phyloP scores from a whole-genome alignment of 2,113 vertebrate genomes.

The Andinoacara biseriatus region DNA sequence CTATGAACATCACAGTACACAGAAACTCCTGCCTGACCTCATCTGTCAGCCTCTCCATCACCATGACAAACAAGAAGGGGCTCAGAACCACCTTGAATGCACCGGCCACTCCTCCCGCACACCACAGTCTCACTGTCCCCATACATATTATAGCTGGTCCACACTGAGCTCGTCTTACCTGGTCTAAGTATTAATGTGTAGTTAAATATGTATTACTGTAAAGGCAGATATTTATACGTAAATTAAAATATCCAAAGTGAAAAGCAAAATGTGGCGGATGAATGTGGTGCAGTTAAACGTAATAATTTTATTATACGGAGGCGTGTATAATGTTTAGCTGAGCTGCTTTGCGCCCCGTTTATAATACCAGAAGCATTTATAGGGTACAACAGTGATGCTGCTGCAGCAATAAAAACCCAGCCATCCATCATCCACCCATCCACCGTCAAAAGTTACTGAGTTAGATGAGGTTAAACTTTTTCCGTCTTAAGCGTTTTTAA shows the following conservation, averaged over 20 bases:
- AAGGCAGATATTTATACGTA: not conserved
- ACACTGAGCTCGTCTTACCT: not conserved
- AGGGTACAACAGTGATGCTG: not conserved
- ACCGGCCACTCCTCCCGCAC: too few relatives aligned
- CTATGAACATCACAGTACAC: not conserved
- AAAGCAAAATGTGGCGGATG: not conserved
- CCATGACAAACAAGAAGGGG: too few relatives aligned
- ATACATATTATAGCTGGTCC: not conserved
- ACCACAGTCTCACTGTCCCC: too few relatives aligned
- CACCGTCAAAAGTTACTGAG: not conserved
- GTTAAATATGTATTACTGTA: not conserved
- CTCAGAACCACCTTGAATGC: too few relatives aligned
- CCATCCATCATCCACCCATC: too few relatives aligned
- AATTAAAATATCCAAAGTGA: not conserved
- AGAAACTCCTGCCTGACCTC: not conserved
- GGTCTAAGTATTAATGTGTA: not conserved
- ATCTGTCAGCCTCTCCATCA: not conserved
- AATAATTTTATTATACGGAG: not conserved
- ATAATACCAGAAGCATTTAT: not conserved
- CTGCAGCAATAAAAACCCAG: not conserved
- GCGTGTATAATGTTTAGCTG: not conserved
- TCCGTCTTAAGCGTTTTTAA: not conserved
- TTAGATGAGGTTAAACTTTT: not conserved
- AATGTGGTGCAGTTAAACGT: not conserved
- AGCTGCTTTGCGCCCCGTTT: not conserved